These are phyloP conservation scores for Lindbergichthys nudifrons DNA, from an alignment of 2,797 vertebrate genomes.

Conservation along the genomic window DNA sequence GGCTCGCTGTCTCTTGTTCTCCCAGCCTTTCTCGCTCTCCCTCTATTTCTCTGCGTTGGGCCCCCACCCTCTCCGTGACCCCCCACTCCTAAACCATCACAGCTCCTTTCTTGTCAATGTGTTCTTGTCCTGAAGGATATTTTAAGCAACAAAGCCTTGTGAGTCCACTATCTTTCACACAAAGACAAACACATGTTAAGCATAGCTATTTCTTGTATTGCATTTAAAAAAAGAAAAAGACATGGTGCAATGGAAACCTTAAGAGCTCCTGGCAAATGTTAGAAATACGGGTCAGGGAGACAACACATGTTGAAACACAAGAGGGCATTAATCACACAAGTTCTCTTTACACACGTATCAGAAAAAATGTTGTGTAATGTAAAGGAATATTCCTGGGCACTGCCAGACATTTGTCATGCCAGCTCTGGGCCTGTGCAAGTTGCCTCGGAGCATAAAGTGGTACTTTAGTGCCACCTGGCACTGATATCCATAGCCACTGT, in stretches of 20 bases:
- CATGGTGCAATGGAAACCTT: slow-evolving; percentile 30
- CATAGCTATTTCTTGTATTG: slow-evolving; percentile 51
- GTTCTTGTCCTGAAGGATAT: slow-evolving; percentile 69
- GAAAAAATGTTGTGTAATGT: slow-evolving; percentile 21
- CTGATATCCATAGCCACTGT: slow-evolving; percentile 44
- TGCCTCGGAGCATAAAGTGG: slow-evolving; percentile 36
- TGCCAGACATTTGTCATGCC: slow-evolving; percentile 39
- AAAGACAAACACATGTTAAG: slow-evolving; percentile 22
- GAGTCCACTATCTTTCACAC: slow-evolving; percentile 43
- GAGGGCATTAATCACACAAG: slow-evolving; percentile 35
- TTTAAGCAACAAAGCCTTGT: slow-evolving; percentile 77
- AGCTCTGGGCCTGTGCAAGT: slow-evolving; percentile 13
- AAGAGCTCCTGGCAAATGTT: slow-evolving; percentile 32
- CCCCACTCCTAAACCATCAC: slow-evolving; percentile 33
- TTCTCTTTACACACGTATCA: slow-evolving; percentile 23
- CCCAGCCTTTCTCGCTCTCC: slow-evolving; percentile 39
- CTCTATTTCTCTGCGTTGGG: slow-evolving; percentile 31
- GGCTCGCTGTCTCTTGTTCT: slow-evolving; percentile 71
- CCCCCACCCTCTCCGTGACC: slow-evolving; percentile 52
- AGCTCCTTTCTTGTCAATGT: slow-evolving; percentile 60
- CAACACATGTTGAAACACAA: slow-evolving; percentile 49
- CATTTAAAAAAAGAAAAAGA: not conserved
- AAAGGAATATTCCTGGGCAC: slow-evolving; percentile 29
- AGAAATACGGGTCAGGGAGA: slow-evolving; percentile 10
- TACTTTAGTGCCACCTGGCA: slow-evolving; percentile 64